Percentiles rank a stretch among this genome's conserved stretches.
phyloP scores from a whole-genome alignment of 37 sponge, comb jelly and placozoan species.

The Hexactinellida sp. region DNA sequence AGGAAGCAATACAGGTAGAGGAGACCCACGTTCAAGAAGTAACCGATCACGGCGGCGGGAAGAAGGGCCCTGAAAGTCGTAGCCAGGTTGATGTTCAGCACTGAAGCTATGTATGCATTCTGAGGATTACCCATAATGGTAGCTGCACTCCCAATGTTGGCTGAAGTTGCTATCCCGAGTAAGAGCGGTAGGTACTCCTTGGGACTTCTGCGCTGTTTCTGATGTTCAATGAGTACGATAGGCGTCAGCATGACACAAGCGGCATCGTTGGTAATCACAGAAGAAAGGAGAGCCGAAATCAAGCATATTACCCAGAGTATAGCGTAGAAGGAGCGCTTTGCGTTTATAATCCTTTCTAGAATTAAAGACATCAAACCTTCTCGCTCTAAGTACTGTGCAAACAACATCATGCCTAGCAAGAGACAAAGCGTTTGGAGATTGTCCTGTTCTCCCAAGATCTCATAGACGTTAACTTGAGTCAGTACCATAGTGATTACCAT shows the following conservation, averaged over 20 bases:
- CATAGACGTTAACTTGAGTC: slow-evolving; percentile 42
- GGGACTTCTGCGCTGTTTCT: slow-evolving; percentile 35
- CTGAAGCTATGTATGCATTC: slow-evolving; percentile 72
- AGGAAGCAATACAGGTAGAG: slow-evolving; percentile 35
- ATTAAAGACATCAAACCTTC: slow-evolving; percentile 56
- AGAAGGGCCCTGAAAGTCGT: slow-evolving; percentile 48
- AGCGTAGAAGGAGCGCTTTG: slow-evolving; percentile 32
- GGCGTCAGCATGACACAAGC: slow-evolving; percentile 62
- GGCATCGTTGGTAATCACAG: slow-evolving; percentile 73
- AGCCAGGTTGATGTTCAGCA: slow-evolving; percentile 38
- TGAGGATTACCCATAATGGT: slow-evolving; percentile 81
- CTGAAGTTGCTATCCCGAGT: slow-evolving; percentile 67
- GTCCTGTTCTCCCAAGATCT: slow-evolving; percentile 26
- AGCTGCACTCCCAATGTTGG: slow-evolving; percentile 80
- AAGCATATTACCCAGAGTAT: slow-evolving; percentile 67
- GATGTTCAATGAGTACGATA: slow-evolving; percentile 39
- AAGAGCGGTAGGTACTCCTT: slow-evolving; percentile 50
- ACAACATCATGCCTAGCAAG: slow-evolving; percentile 76
- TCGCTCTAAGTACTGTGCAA: slow-evolving; percentile 64
- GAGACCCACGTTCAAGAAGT: slow-evolving; percentile 23
- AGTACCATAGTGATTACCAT: slow-evolving; percentile 54
- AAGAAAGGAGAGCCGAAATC: slow-evolving; percentile 48
- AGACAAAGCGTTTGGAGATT: slow-evolving; percentile 67
- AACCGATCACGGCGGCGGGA: slow-evolving; percentile 56
- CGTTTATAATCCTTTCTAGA: slow-evolving; percentile 38